Base-by-base conservation (phyloP, 92 coral and sea anemone species). In the Heliopora coerulea region DNA sequence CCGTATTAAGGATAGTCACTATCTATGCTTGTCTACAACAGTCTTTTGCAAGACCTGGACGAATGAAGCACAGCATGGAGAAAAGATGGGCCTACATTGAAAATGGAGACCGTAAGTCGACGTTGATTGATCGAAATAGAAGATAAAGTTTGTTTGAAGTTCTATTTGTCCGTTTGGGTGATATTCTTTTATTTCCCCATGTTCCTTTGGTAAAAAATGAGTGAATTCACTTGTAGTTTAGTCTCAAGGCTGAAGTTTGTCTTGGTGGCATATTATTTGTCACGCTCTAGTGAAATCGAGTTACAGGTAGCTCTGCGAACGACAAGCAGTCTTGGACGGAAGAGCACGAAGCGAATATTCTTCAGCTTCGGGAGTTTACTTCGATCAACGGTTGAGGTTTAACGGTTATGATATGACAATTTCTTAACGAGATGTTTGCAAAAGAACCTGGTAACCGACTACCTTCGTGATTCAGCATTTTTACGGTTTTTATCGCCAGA, bases 71-170 rank as follows among this genome's bases (percentile, higher is more conserved):
- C 32, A 49, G 18, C 24, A 32, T 69, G 18, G 61, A 28, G 29
- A 69, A 69, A 35, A 28, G 76, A 49, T 69, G 76, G 76, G 76
- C 76, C 3, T 69, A 69, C 40, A 69, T 69, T 5, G 76, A 69
- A 69, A 69, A 69, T 34, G 62, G 76, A 37, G 76, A 69, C 33
- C 76, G 76, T 69, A 69, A 69, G 76, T 69, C 37, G 26, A 50
- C 26, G 5, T 37, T 46, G 42, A 4, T 37, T 37, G 42, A 4
- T 46, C n/a, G n/a, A 46, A 46, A 7, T 8, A 37, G 42, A 37
- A 37, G 12, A 37, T 12, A 37, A 46, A 37, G 42, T 11, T 15
- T 46, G n/a, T 46, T 46, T 46, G 7, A 15, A 15, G n/a, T 8
- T 46, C 15, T 46, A 15, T 15, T 2, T 6, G 52, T 15, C 5